These are phyloP conservation scores for Eupithecia dodoneata DNA, from an alignment of 2,888 invertebrate genomes.

Conservation along the genomic window DNA sequence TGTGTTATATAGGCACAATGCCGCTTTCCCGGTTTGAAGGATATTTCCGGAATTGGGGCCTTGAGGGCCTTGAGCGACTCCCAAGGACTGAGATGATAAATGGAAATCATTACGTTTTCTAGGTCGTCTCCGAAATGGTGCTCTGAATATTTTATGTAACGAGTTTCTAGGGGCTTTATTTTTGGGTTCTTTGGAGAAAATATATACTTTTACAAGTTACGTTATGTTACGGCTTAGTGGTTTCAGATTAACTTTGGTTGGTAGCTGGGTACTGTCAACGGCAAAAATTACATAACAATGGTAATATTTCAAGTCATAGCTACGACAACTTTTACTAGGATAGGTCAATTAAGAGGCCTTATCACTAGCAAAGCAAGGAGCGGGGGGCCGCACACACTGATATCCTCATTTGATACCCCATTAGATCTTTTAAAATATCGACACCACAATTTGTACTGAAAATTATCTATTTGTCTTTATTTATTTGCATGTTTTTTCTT, in stretches of 20 bases:
- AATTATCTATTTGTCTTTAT: too few species aligned
- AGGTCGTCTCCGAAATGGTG: constrained; percentile 63
- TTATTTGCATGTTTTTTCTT: too few species aligned
- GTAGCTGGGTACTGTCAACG: neutral
- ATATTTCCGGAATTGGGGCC: constrained; percentile 71
- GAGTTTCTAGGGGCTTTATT: constrained; percentile 31
- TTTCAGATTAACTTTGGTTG: neutral
- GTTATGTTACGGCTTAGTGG: neutral
- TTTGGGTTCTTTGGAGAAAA: constrained; percentile 37
- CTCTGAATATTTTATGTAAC: constrained; percentile 63
- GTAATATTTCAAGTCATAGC: neutral
- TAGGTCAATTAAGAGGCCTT: too few species aligned
- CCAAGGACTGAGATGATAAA: constrained; percentile 77
- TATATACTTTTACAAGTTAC: constrained; percentile 5
- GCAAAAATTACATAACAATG: neutral
- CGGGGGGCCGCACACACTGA: too few species aligned
- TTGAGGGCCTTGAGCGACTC: constrained; percentile 76
- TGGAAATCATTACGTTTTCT: constrained; percentile 72
- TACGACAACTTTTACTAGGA: too few species aligned
- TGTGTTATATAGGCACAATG: constrained; percentile 60
- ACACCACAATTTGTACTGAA: too few species aligned
- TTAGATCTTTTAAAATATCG: too few species aligned
- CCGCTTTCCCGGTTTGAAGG: constrained; percentile 61
- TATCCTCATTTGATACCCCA: too few species aligned
- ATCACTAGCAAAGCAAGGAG: too few species aligned